phyloP scores from a whole-genome alignment of 2,113 vertebrate genomes.

The Gallinago undulata region DNA sequence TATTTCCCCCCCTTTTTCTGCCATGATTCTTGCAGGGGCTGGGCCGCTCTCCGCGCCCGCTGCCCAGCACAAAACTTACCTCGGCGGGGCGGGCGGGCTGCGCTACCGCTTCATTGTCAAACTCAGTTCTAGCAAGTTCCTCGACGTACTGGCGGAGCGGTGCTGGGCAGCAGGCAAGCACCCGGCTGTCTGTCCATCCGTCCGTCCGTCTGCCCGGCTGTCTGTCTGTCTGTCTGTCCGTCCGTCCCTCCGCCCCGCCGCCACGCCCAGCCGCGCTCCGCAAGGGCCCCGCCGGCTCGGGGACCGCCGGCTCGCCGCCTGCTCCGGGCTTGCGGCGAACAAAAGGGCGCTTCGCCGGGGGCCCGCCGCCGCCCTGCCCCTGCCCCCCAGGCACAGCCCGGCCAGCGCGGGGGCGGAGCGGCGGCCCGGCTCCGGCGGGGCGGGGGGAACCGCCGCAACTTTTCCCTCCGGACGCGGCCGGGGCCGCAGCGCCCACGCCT shows the following conservation, averaged over 20 bases:
- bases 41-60: background rate
- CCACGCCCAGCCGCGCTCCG: conserved; percentile 49
- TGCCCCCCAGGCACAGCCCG: background rate
- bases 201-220: background rate
- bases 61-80: background rate
- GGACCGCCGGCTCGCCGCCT: background rate
- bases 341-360: conserved; percentile 13
- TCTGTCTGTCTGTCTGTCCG: background rate
- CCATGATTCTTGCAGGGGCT: background rate
- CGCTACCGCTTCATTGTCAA: conserved; percentile 43
- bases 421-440: background rate
- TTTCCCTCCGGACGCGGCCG: conserved; percentile 20
- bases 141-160: conserved; percentile 28
- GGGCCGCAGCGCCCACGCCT: background rate
- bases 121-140: conserved; percentile 64
- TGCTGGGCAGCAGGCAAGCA: background rate
- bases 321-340: conserved; percentile 12
- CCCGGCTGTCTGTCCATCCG: background rate
- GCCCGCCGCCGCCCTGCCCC: background rate
- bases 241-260: background rate
- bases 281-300: conserved; percentile 22
- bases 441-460: background rate
- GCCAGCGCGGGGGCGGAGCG: background rate
- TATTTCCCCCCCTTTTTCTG: background rate
- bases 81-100: background rate